Evolutionary conservation across 2,888 invertebrate genomes (phyloP), one percentile per base, ranked within the genome.

Genomic region (Epinotia demarniana): DNA sequence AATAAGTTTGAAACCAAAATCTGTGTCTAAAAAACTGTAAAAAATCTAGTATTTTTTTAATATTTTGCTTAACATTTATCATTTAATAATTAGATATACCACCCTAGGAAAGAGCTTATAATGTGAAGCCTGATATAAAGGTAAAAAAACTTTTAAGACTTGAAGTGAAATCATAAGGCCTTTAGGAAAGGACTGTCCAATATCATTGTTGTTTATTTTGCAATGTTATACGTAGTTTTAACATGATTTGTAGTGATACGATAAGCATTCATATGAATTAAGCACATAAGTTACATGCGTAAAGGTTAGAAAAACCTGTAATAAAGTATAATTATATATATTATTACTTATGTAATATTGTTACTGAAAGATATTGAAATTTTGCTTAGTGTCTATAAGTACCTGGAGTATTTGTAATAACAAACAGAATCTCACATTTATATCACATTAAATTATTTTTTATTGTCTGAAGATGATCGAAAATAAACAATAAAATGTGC

Each of bases 101-200:
- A 27, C 39, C 6, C n/a, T 5, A 66, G n/a, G 13, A 27, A 58
- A 70, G 70, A 61, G 70, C 72, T 64, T 46, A 66, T 58, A 27
- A 18, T 49, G 23, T 61, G 3, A 46, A 68, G 61, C 46, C 69
- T 74, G 69, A 74, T 70, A n/a, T 72, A 77, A 74, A 77, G 79
- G 79, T 78, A 73, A 74, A 75, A 78, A 77, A 82, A 83, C 84
- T 84, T 87, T 81, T 75, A 80, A 75, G 75, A 75, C 75, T 75
- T 75, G 57, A 71, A 71, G 27, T 72, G 75, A 67, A 66, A 75
- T 60, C 66, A 67, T 55, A 75, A 71, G 60, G 71, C 66, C 75
- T 67, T 75, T 80, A 79, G 81, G 80, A 79, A 79, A 81, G 77
- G 82, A 85, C 90, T 89, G 89, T 89, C 87, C 88, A 86, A 83